These are phyloP conservation scores for Zelostemma sp. DNA, from an alignment of 1,140 invertebrate species.

Conservation along the genomic window DNA sequence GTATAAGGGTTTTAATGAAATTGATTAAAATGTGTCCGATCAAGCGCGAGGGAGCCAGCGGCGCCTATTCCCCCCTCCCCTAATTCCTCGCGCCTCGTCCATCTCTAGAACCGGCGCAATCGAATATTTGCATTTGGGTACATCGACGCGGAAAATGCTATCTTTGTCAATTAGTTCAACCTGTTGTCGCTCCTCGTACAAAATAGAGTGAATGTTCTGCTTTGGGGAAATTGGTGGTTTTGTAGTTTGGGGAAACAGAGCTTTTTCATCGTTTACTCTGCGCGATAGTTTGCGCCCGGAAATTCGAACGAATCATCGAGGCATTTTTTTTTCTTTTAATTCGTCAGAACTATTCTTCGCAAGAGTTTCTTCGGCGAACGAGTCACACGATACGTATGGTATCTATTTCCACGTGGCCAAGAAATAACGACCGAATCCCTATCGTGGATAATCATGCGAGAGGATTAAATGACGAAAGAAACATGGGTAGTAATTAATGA, in stretches of 20 bases:
- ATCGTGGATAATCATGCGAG: constrained; percentile 21
- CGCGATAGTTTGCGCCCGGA: neutral
- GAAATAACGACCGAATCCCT: constrained; percentile 21
- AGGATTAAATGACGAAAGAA: constrained; percentile 30
- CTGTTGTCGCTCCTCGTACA: constrained; percentile 58
- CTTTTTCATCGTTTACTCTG: constrained; percentile 5
- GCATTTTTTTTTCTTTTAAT: too few species aligned
- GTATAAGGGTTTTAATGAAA: constrained; percentile 67
- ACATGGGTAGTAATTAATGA: constrained; percentile 17
- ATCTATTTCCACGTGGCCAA: constrained; percentile 29
- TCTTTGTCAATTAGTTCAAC: constrained; percentile 70
- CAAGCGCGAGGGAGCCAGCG: constrained; percentile 52
- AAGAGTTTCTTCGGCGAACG: too few species aligned
- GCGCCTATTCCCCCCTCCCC: constrained; percentile 34
- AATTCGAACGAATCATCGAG: neutral
- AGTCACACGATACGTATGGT: constrained; percentile 24
- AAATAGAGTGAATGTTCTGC: constrained; percentile 16
- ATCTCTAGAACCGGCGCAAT: constrained; percentile 47
- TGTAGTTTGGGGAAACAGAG: constrained; percentile 18
- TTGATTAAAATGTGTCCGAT: constrained; percentile 71
- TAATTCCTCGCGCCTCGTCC: constrained; percentile 42
- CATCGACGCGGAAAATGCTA: constrained; percentile 65
- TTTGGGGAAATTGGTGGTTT: constrained; percentile 55
- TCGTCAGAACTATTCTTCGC: too few species aligned
- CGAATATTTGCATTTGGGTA: constrained; percentile 66